Evolutionary conservation across 2,113 vertebrate genomes (phyloP).

Genomic region (Corvus moneduloides): DNA sequence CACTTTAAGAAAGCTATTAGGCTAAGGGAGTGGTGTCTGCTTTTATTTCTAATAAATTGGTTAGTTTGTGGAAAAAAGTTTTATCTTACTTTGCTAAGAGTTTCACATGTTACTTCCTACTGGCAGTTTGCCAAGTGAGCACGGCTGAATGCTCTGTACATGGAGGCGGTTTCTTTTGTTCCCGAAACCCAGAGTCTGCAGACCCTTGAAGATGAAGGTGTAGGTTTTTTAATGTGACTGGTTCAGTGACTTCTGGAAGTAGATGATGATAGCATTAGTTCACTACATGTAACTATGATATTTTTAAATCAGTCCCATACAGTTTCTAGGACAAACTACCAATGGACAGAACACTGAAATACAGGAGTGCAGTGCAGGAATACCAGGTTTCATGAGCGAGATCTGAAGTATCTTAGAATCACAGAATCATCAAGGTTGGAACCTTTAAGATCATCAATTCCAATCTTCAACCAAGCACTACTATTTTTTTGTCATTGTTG

Average conservation of each 20-base stretch:
- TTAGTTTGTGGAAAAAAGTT: not conserved
- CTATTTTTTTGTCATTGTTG: not conserved
- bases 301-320: not conserved
- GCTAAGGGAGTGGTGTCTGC: not conserved
- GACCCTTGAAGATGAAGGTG: not conserved
- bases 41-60: not conserved
- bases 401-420: not conserved
- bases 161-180: not conserved
- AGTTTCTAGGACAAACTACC: not conserved
- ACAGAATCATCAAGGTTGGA: not conserved
- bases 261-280: not conserved
- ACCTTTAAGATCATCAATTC: not conserved
- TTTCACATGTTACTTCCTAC: not conserved
- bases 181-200: not conserved
- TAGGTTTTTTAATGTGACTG: too few species aligned
- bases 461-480: not conserved
- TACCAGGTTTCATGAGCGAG: not conserved
- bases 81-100: not conserved
- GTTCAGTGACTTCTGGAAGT: not conserved
- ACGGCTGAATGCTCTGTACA: not conserved
- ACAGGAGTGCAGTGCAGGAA: not conserved
- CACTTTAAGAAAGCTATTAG: not conserved
- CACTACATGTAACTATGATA: not conserved
- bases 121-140: not conserved
- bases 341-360: not conserved